Evolutionary conservation across 2,797 vertebrate genomes (phyloP).

Genomic region (Sorex maritimensis): DNA sequence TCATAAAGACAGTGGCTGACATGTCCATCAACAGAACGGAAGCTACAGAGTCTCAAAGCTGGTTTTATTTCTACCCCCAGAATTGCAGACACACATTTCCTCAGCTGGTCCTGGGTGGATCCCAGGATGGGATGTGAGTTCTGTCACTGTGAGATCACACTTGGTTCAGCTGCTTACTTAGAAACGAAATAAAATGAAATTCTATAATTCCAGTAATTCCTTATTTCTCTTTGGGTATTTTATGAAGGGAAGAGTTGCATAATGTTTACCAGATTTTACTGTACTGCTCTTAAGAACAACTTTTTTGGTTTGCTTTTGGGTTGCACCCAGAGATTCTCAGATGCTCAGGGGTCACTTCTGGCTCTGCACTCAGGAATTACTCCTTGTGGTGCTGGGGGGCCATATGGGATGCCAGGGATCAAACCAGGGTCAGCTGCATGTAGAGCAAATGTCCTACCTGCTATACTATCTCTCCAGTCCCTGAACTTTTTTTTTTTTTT

Average conservation of each 20-base stretch:
- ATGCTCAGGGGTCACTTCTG: no score
- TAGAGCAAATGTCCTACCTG: no score
- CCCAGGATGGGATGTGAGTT: conserved; percentile 32
- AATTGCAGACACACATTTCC: background rate
- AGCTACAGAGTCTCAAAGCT: background rate
- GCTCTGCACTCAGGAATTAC: no score
- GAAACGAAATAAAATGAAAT: conserved; percentile 57
- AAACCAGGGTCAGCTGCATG: no score
- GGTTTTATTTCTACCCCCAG: background rate
- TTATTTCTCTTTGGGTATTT: background rate
- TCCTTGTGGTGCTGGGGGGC: no score
- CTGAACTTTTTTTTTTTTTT: background rate
- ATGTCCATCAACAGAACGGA: conserved; percentile 34
- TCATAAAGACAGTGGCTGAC: conserved; percentile 29
- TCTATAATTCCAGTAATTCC: conserved; percentile 31
- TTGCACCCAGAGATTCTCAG: no score
- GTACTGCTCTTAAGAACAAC: no score
- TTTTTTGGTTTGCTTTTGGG: no score
- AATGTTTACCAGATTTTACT: no score
- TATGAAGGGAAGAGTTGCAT: no score
- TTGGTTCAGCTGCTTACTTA: conserved; percentile 26
- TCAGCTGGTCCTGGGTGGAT: conserved; percentile 28
- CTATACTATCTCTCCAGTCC: no score
- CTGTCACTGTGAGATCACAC: conserved; percentile 19
- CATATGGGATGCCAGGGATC: no score